These are phyloP conservation scores for Allobates femoralis DNA, from an alignment of 2,797 vertebrate genomes.

Conservation along the genomic window DNA sequence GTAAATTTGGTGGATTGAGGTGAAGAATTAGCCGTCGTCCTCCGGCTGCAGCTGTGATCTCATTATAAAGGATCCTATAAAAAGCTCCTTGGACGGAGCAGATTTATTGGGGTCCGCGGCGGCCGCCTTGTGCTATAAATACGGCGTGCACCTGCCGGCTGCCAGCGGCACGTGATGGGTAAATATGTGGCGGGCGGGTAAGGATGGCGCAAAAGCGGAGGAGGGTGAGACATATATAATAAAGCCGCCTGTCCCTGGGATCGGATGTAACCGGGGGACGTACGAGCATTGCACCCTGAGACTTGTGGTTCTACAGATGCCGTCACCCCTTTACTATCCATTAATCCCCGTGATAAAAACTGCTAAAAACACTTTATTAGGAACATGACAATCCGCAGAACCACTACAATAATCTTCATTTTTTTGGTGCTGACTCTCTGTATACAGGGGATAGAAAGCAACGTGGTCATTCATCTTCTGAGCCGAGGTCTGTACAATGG, in stretches of 20 bases:
- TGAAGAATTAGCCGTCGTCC: not conserved
- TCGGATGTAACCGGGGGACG: not conserved
- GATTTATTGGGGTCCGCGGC: not conserved
- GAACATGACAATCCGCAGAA: too few species aligned
- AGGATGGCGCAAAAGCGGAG: not conserved
- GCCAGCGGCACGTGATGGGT: not conserved
- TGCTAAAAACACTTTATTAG: too few species aligned
- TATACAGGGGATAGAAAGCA: too few species aligned
- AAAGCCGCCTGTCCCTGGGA: not conserved
- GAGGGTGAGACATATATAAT: not conserved
- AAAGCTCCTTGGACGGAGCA: not conserved
- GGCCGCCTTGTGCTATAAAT: conserved; percentile 27
- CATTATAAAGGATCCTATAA: conserved; percentile 4
- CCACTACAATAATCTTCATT: too few species aligned
- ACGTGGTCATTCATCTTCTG: too few species aligned
- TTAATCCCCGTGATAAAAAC: too few species aligned
- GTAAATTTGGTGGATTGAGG: conserved; percentile 22
- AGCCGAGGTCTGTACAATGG: too few species aligned
- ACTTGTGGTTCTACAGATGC: conserved; percentile 1
- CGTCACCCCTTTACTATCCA: too few species aligned
- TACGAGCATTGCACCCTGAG: not conserved
- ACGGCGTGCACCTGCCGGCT: conserved; percentile 10
- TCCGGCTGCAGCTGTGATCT: conserved; percentile 5
- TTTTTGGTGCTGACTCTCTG: too few species aligned
- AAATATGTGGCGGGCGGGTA: conserved; percentile 15